Percentiles rank a stretch among this genome's conserved stretches.
These are phyloP conservation scores for Mola mola DNA, from an alignment of 2,113 vertebrate genomes.

Conservation along the genomic window DNA sequence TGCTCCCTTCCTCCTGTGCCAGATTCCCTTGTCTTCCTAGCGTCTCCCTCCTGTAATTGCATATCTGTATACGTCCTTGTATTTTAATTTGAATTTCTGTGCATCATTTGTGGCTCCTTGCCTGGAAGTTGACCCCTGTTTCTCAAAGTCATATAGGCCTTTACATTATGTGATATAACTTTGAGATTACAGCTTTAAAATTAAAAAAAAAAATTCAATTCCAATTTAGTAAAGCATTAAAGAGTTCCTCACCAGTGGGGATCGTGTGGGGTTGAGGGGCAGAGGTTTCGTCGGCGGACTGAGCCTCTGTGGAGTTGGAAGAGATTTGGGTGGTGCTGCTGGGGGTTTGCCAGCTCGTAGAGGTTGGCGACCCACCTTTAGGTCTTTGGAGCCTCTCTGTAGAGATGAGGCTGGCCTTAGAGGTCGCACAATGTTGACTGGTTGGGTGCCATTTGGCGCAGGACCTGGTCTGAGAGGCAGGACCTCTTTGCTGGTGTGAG, in stretches of 20 bases:
- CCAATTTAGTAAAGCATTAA: background rate
- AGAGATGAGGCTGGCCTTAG: constrained; percentile 73
- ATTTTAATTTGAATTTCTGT: too few relatives aligned
- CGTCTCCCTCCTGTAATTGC: too few relatives aligned
- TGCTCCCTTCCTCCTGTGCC: too few relatives aligned
- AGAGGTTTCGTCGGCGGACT: constrained; percentile 88
- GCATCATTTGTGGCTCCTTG: too few relatives aligned
- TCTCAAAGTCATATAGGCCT: too few relatives aligned
- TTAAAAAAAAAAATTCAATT: too few relatives aligned
- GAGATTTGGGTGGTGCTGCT: constrained; percentile 59
- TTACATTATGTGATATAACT: too few relatives aligned
- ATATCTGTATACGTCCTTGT: too few relatives aligned
- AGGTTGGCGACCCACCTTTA: constrained; percentile 75
- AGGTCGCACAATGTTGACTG: constrained; percentile 86
- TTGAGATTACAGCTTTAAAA: background rate
- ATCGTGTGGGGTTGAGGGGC: constrained; percentile 83
- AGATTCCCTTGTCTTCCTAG: too few relatives aligned
- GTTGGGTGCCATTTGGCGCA: constrained; percentile 76
- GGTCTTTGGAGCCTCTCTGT: constrained; percentile 14
- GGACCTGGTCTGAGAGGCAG: constrained; percentile 71
- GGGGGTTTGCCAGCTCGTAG: constrained; percentile 69
- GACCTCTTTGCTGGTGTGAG: constrained; percentile 80
- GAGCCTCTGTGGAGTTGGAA: constrained; percentile 72
- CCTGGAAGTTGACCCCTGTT: too few relatives aligned
- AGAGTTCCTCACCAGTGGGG: constrained; percentile 78